Conservation (phyloP, 2,797 vertebrate species). For the Sardinella longiceps region DNA sequence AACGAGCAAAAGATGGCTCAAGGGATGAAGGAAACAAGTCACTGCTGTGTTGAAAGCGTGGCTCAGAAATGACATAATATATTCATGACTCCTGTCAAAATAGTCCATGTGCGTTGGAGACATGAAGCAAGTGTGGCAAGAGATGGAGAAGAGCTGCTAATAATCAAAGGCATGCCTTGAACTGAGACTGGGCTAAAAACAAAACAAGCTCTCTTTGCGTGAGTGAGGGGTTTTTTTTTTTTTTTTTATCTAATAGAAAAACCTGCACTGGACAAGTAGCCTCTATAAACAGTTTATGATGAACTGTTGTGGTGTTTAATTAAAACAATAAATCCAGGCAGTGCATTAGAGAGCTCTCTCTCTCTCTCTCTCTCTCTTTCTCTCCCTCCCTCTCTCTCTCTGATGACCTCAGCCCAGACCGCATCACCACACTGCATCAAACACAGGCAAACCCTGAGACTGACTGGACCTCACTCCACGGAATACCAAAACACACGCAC, state of each 20-base stretch:
- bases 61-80: conserved; percentile 46
- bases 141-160: conserved; percentile 73
- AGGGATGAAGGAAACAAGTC: conserved; percentile 21
- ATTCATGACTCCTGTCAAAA: conserved; percentile 51
- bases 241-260: conserved; percentile 41
- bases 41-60: conserved; percentile 43
- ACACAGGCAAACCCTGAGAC: conserved; percentile 52
- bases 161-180: conserved; percentile 32
- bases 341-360: conserved; percentile 82
- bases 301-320: conserved; percentile 87
- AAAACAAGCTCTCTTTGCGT: conserved; percentile 74
- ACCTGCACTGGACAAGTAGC: conserved; percentile 81
- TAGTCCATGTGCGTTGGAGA: conserved; percentile 65
- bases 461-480: conserved; percentile 79
- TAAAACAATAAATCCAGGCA: conserved; percentile 91
- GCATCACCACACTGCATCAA: conserved; percentile 74
- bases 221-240: too few relatives aligned
- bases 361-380: neutral
- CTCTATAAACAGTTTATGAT: conserved; percentile 91
- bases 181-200: conserved; percentile 81
- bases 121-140: conserved; percentile 90
- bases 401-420: conserved; percentile 85
- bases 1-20: conserved; percentile 17
- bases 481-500: conserved; percentile 66
- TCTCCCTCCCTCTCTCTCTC: conserved; percentile 67